These are phyloP conservation scores for Fulmarus glacialis DNA, from an alignment of 2,113 vertebrate genomes.

Conservation along the genomic window DNA sequence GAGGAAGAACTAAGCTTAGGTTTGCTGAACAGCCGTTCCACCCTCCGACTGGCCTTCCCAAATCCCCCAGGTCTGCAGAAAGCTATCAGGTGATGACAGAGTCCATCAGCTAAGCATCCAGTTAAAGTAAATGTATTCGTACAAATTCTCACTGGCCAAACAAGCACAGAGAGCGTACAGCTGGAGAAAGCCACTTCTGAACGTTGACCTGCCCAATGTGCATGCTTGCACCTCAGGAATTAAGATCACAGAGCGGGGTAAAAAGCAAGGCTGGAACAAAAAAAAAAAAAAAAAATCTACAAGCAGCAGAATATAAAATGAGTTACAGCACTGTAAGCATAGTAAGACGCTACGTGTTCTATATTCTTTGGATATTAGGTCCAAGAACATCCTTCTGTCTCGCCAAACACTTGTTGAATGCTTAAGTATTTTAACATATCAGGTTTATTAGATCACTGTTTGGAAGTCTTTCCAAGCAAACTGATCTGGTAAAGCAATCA, in stretches of 20 bases:
- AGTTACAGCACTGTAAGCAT: not conserved
- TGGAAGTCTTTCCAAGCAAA: constrained; percentile 28
- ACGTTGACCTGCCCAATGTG: not conserved
- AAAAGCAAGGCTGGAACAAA: not conserved
- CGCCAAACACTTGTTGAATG: constrained; percentile 54
- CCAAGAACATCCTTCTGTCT: constrained; percentile 53
- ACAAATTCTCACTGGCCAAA: not conserved
- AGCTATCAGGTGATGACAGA: constrained; percentile 20
- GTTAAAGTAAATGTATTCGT: not conserved
- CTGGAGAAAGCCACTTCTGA: constrained; percentile 1
- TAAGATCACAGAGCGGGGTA: rapidly evolving
- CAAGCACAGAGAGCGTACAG: not conserved
- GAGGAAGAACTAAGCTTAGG: not conserved
- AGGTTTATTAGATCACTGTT: constrained; percentile 47
- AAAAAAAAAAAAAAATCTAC: not conserved
- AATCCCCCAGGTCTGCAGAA: not conserved
- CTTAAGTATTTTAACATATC: constrained; percentile 49
- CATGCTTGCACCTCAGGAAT: not conserved
- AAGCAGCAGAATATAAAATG: not conserved
- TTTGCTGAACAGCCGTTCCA: not conserved
- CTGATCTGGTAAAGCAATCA: constrained; percentile 51
- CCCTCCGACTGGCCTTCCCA: not conserved
- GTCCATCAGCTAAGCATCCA: not conserved
- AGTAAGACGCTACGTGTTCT: constrained; percentile 21
- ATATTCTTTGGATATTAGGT: not conserved